Percentiles rank a stretch among this genome's conserved stretches.
Evolutionary conservation across 2,797 vertebrate species (phyloP).

Genomic region (Channa striata): DNA sequence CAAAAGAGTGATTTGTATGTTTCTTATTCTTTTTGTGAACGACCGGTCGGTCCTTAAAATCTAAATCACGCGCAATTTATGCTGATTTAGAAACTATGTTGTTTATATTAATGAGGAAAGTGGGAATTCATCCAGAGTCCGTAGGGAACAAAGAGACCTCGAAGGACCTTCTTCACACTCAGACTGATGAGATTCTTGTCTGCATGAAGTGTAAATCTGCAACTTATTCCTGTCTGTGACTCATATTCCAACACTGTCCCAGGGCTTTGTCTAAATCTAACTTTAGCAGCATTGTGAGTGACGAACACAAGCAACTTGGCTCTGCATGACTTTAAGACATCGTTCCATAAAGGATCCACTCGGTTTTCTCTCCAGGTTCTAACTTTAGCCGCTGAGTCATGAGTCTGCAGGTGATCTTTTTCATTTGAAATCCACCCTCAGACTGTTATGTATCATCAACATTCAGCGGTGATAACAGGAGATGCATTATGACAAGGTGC

Average conservation of each 20-base stretch:
- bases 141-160: background rate
- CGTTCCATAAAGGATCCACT: background rate
- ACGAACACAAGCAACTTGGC: constrained; percentile 6
- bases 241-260: constrained; percentile 24
- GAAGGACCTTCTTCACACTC: background rate
- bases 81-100: background rate
- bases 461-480: background rate
- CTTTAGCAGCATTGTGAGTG: constrained; percentile 21
- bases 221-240: constrained; percentile 40
- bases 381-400: constrained; percentile 23
- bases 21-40: too few species aligned
- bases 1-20: too few species aligned
- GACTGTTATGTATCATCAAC: background rate
- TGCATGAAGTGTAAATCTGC: background rate
- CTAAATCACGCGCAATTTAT: background rate
- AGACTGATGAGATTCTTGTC: constrained; percentile 2
- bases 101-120: background rate
- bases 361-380: constrained; percentile 3
- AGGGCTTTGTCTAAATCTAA: constrained; percentile 24
- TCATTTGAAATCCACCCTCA: background rate
- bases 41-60: background rate
- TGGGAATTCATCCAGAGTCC: constrained; percentile 9
- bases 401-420: background rate
- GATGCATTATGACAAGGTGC: too few species aligned
- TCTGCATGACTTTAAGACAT: constrained; percentile 1